Evolutionary conservation across 2,888 invertebrate species (phyloP).

Genomic region (Drosophila emarginata): DNA sequence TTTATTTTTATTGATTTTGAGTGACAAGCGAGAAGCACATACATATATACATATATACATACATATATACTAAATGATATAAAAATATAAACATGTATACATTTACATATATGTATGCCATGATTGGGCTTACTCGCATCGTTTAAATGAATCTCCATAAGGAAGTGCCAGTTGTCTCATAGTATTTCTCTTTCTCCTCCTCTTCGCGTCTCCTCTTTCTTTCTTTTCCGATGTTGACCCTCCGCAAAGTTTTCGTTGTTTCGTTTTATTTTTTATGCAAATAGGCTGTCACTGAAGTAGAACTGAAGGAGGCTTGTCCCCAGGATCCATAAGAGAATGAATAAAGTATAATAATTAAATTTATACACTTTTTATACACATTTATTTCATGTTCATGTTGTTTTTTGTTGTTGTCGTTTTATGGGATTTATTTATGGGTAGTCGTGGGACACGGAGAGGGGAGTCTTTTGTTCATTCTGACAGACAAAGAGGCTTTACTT

Average conservation of each 20-base stretch:
- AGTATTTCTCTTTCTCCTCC: neutral
- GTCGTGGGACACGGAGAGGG: neutral
- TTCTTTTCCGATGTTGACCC: neutral
- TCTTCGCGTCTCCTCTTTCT: neutral
- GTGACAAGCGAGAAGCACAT: constrained; percentile 30
- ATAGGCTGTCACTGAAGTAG: constrained; percentile 16
- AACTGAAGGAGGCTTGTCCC: constrained; percentile 56
- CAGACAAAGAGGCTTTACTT: constrained; percentile 57
- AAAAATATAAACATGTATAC: no score
- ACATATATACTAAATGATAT: constrained; percentile 12
- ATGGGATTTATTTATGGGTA: constrained; percentile 46
- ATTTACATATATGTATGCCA: constrained; percentile 11
- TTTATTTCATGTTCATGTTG: constrained; percentile 6
- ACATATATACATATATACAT: constrained; percentile 6
- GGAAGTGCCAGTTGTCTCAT: constrained; percentile 38
- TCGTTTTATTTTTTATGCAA: constrained; percentile 14
- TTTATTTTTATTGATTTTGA: constrained; percentile 47
- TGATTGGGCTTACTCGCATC: constrained; percentile 3
- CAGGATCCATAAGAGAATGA: constrained; percentile 20
- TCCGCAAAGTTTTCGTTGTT: neutral
- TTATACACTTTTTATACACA: constrained; percentile 1
- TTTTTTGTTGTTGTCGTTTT: constrained; percentile 24
- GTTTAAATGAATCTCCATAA: constrained; percentile 26
- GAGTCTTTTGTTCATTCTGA: constrained; percentile 35
- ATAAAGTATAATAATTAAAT: constrained; percentile 35